Percentiles rank a stretch among this genome's conserved stretches.
Evolutionary conservation across 2,888 invertebrate species (phyloP).

Genomic region (Tenodera sinensis): DNA sequence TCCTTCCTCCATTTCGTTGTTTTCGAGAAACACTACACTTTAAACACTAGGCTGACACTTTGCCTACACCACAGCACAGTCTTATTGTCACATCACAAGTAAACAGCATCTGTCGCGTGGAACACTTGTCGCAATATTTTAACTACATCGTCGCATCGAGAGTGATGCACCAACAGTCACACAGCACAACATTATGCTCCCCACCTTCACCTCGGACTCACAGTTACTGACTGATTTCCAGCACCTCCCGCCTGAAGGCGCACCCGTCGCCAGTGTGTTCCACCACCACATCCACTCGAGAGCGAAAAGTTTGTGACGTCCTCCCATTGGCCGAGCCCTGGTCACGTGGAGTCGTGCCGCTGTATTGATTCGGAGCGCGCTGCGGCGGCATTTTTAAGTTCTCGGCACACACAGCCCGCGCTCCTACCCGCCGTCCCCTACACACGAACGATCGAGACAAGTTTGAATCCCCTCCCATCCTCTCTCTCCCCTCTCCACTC

Average conservation of each 20-base stretch:
- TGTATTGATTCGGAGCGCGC: slow-evolving; percentile 73
- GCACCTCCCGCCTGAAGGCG: slow-evolving; percentile 20
- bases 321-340: slow-evolving; percentile 44
- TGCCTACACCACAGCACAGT: background rate
- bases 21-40: background rate
- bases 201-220: slow-evolving; percentile 14
- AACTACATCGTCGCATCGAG: background rate
- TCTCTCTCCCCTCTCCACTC: background rate
- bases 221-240: slow-evolving; percentile 21
- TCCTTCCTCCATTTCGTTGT: slow-evolving; percentile 47
- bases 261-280: slow-evolving; percentile 11
- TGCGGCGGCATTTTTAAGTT: slow-evolving; percentile 79
- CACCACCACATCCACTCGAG: slow-evolving; percentile 10
- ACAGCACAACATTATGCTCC: background rate
- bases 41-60: background rate
- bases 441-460: background rate
- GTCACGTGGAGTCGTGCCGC: slow-evolving; percentile 60
- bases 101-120: background rate
- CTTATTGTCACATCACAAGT: background rate
- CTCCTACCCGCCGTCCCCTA: background rate
- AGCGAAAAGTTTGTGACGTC: slow-evolving; percentile 29
- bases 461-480: background rate
- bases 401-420: slow-evolving; percentile 12
- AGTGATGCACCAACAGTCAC: background rate
- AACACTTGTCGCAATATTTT: background rate